Percentiles rank a stretch among this genome's conserved stretches.
These are phyloP conservation scores for Zaprionus camerounensis DNA, from an alignment of 1,140 invertebrate genomes.

Conservation along the genomic window DNA sequence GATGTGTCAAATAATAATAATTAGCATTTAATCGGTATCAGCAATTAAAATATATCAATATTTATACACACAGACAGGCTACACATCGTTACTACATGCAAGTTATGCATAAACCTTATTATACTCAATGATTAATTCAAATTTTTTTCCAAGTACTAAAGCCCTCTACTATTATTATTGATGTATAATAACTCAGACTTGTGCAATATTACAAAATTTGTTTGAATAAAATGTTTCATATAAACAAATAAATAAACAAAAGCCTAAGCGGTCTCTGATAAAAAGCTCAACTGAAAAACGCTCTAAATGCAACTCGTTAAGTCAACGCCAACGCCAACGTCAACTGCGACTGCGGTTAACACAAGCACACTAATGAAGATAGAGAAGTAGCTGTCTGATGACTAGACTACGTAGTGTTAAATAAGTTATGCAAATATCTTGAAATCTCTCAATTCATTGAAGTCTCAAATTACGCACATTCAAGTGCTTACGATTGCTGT, in stretches of 20 bases:
- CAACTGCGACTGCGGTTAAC: constrained; percentile 22
- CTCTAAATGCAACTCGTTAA: constrained; percentile 29
- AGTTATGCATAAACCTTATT: background rate
- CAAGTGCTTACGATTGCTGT: constrained; percentile 51
- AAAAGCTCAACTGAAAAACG: constrained; percentile 23
- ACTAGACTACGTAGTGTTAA: constrained; percentile 29
- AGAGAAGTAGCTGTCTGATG: constrained; percentile 26
- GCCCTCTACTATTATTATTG: too few species aligned
- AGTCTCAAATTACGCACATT: constrained; percentile 59
- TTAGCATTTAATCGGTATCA: constrained; percentile 41
- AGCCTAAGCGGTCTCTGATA: background rate
- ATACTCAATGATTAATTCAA: too few species aligned
- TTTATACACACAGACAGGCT: constrained; percentile 5
- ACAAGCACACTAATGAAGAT: constrained; percentile 68
- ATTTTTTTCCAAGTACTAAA: too few species aligned
- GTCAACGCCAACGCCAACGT: background rate
- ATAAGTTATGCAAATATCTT: constrained; percentile 62
- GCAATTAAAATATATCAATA: constrained; percentile 17
- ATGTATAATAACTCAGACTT: too few species aligned
- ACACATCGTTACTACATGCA: background rate
- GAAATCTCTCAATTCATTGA: constrained; percentile 43
- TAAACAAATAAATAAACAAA: background rate
- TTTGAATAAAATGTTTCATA: too few species aligned
- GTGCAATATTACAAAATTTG: too few species aligned
- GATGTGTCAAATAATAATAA: constrained; percentile 42